Evolutionary conservation across 2,888 invertebrate species (phyloP).

Genomic region (Azorinus chamasolen): DNA sequence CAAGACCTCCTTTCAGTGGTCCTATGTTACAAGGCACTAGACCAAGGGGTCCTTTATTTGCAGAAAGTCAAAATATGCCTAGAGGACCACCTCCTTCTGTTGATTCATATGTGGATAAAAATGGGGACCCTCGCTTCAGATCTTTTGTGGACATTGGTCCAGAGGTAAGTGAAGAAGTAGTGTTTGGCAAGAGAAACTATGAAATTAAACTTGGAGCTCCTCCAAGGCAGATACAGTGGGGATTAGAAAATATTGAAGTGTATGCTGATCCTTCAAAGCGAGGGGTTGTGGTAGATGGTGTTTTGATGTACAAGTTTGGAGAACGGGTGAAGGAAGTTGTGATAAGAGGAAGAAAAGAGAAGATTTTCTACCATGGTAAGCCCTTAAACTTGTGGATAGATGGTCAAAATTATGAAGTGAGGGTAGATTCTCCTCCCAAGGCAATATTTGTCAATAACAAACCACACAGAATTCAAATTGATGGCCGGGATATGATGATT

Average conservation of each 20-base stretch:
- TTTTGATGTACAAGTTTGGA: conserved; percentile 80
- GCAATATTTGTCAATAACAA: conserved; percentile 93
- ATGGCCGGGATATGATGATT: conserved; percentile 92
- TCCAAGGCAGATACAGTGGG: conserved; percentile 63
- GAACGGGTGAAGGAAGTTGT: conserved; percentile 78
- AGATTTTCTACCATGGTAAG: conserved; percentile 81
- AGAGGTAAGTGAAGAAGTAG: conserved; percentile 79
- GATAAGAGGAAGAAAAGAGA: conserved; percentile 65
- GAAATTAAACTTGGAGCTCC: conserved; percentile 76
- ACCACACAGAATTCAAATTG: conserved; percentile 94
- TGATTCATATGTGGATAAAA: conserved; percentile 49
- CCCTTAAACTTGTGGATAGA: conserved; percentile 83
- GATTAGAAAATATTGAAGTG: conserved; percentile 63
- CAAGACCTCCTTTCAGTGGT: background rate
- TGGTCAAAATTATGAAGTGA: conserved; percentile 80
- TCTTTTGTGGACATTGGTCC: conserved; percentile 72
- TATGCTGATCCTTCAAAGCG: conserved; percentile 76
- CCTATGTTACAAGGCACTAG: background rate
- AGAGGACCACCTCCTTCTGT: conserved; percentile 7
- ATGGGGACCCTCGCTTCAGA: conserved; percentile 75
- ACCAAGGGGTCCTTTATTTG: background rate
- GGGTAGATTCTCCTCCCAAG: conserved; percentile 84
- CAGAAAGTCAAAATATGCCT: background rate
- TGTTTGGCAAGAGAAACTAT: conserved; percentile 81
- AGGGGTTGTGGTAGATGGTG: conserved; percentile 79